phyloP scores from a whole-genome alignment of 92 coral and sea anemone genomes.

The Phenganax subtilis region DNA sequence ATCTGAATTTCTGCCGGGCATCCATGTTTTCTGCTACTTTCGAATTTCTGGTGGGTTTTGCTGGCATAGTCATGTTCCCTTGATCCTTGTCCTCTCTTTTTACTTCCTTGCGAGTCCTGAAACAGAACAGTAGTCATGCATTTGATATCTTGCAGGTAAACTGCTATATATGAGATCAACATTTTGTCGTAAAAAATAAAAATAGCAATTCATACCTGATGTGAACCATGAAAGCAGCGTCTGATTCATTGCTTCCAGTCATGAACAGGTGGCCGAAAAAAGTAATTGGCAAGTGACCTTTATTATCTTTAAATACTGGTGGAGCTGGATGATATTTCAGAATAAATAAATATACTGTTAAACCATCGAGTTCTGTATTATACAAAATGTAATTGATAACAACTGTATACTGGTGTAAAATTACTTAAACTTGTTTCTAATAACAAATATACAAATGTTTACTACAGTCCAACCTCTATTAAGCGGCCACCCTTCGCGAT shows the following conservation, averaged over 20 bases:
- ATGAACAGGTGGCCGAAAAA: constrained; percentile 45
- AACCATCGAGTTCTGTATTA: neutral
- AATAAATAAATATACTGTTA: constrained; percentile 8
- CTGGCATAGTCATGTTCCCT: constrained; percentile 14
- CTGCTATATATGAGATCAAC: neutral
- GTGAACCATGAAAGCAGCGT: constrained; percentile 48
- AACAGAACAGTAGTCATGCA: neutral
- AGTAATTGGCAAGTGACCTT: constrained; percentile 37
- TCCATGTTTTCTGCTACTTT: constrained; percentile 9
- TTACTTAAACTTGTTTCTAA: too few species aligned
- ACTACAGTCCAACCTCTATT: too few species aligned
- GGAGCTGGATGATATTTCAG: constrained; percentile 37
- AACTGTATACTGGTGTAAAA: too few species aligned
- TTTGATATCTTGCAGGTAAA: neutral
- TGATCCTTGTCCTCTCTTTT: neutral
- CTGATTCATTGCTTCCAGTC: constrained; percentile 33
- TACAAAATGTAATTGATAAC: neutral
- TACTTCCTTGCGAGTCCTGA: constrained; percentile 21
- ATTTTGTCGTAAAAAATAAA: neutral
- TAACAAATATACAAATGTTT: too few species aligned
- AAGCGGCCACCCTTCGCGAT: too few species aligned
- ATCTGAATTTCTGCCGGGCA: constrained; percentile 19
- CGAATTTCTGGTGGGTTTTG: constrained; percentile 12
- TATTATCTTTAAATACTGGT: constrained; percentile 43
- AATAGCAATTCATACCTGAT: constrained; percentile 25